These are phyloP conservation scores for Phlogophora meticulosa DNA, from an alignment of 2,888 invertebrate species.

Conservation along the genomic window DNA sequence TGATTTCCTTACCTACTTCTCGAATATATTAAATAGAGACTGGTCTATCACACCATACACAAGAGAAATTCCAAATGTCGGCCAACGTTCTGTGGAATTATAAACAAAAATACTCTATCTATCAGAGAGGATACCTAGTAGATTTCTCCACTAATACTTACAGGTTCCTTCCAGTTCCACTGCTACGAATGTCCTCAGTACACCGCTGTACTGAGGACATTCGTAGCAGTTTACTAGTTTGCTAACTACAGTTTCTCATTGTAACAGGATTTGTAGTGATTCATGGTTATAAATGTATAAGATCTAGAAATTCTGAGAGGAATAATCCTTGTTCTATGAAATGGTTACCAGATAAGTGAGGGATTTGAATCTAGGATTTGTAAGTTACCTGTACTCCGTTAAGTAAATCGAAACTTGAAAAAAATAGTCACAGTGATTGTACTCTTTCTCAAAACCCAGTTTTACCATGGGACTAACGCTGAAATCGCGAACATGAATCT, in stretches of 20 bases:
- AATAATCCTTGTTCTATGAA: not conserved
- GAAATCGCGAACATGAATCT: no score
- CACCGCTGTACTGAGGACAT: constrained; percentile 44
- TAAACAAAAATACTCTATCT: no score
- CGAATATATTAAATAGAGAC: no score
- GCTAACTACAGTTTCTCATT: constrained; percentile 44
- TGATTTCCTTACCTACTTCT: no score
- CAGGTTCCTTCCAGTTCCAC: constrained; percentile 19
- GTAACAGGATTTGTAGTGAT: constrained; percentile 29
- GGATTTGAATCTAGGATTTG: not conserved
- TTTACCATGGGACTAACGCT: no score
- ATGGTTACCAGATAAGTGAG: not conserved
- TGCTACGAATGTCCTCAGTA: no score
- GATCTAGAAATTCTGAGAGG: not conserved
- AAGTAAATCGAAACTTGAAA: not conserved
- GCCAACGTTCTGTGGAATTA: no score
- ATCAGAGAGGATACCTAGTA: not conserved
- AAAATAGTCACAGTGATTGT: no score
- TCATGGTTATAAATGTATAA: constrained; percentile 25
- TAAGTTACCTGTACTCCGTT: not conserved
- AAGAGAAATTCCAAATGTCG: no score
- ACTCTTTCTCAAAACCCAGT: no score
- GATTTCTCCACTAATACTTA: not conserved
- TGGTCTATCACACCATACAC: no score
- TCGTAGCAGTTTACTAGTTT: constrained; percentile 36